Evolutionary conservation across 2,888 invertebrate genomes (phyloP), one percentile per base, ranked within the genome.

Genomic region (Drosophila kanekoi): DNA sequence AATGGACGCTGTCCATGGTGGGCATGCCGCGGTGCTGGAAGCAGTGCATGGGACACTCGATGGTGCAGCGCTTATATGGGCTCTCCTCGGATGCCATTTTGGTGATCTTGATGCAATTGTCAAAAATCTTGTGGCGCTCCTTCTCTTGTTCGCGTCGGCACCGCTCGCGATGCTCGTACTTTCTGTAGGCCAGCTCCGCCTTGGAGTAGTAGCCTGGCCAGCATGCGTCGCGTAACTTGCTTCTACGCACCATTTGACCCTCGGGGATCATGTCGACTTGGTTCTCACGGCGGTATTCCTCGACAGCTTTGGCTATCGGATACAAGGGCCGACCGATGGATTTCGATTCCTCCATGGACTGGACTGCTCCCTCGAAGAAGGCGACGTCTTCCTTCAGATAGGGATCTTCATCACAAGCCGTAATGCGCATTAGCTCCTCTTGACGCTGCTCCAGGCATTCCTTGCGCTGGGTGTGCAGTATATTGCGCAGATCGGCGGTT

Each of bases 361-460:
- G 64, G 4, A 87, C 80, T 1, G 92, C 92, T 62, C 88, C 85
- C 2, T 89, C 78, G 57, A 91, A 91, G 75, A 92, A 92, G 65
- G 77, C 79, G 20, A 87, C 81, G 59, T 92, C 92, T 5, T 91
- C 90, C 5, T 72, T 65, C 3, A 89, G 72, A 18, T 80, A 60
- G 0, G 68, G 71, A 47, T 83, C 74, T 1, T 76, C 74, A 0
- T 52, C 35, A 35, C 85, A 87, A 16, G 72, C 68, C 4, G 68
- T 28, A 0, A 64, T 41, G 8, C 72, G 68, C 70, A 80, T 70
- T 0, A 62, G 48, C 16, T 85, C 81, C 0, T 45, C 23, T 1
- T 62, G 47, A 0, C 70, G 71, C 20, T 47, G 56, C n/a, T 70
- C 53, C 9, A 79, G 47, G 37, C 53, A 59, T 28, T 75, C 40